Evolutionary conservation across 2,797 vertebrate species (phyloP).

Genomic region (Lepus oiostolus): DNA sequence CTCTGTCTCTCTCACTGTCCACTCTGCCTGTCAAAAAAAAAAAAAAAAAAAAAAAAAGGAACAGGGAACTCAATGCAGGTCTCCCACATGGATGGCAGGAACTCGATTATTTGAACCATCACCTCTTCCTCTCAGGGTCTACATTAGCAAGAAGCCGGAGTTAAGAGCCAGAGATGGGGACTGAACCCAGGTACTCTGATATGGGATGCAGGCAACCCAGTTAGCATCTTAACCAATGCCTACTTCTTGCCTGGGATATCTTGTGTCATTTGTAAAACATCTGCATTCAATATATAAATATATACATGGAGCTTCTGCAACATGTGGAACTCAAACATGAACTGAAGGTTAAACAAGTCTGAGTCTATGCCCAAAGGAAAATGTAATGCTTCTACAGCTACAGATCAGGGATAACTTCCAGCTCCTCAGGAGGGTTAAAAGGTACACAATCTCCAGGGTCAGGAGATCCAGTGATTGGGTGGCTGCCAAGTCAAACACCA

Average conservation of each 20-base stretch:
- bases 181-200: too few relatives aligned
- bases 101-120: too few relatives aligned
- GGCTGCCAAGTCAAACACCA: neutral
- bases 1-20: too few relatives aligned
- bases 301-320: neutral
- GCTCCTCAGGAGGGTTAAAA: neutral
- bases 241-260: constrained; percentile 4
- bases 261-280: neutral
- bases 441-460: neutral
- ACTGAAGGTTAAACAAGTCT: neutral
- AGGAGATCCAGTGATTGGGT: neutral
- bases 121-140: too few relatives aligned
- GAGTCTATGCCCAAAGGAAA: constrained; percentile 1
- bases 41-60: too few relatives aligned
- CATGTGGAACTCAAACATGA: neutral
- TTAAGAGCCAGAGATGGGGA: too few relatives aligned
- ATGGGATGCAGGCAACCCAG: too few relatives aligned
- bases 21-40: too few relatives aligned
- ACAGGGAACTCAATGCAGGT: too few relatives aligned
- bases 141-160: too few relatives aligned
- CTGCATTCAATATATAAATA: constrained; percentile 6
- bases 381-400: neutral
- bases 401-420: neutral
- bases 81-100: too few relatives aligned
- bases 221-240: too few relatives aligned